Base-by-base conservation (phyloP, 2,113 vertebrate species). In the Heliornis fulica region DNA sequence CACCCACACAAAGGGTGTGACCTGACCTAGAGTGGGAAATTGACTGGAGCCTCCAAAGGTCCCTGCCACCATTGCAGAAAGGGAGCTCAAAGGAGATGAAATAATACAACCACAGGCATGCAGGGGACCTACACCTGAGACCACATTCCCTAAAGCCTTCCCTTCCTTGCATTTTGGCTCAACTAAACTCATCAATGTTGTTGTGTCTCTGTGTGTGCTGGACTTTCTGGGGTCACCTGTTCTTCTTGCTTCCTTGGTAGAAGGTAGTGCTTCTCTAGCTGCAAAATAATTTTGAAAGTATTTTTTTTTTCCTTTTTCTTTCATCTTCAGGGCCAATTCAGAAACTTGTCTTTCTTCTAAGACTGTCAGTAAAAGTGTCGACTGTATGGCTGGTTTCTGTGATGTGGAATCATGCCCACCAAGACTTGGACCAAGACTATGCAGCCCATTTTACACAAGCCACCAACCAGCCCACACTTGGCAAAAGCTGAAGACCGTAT, bases 321-420 rank as follows among this genome's bases (percentile, higher is more conserved):
- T 11, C 13, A 59, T 28, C 34, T 77, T 80, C 1, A 3, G 64
- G 75, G 68, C 75, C 38, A 92, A 92, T 63, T 77, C 68, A 74
- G 59, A 71, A 66, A 80, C 87, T 88, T 71, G 4, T 87, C 90
- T 83, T 66, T 78, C 71, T 77, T 63, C 82, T 77, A 72, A 86
- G 92, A n/a, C 59, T 86, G 79, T 83, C 90, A 92, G 85, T 75
- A 81, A 26, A 70, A 90, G 82, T 8, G 5, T 86, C 75, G 68
- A 38, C 36, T 41, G 46, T 63, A 56, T 0, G 57, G 64, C 75
- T 94, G 87, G 32, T 81, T 95, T 59, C 96, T 97, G 82, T n/a
- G 63, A 91, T 60, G 82, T 95, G 95, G 92, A 96, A 94, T 60
- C 77, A 56, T 96, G 89, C 93, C 93, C 94, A 83, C 95, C 86